These are phyloP conservation scores for Apamea crenata DNA, from an alignment of 2,888 invertebrate species.

Conservation along the genomic window DNA sequence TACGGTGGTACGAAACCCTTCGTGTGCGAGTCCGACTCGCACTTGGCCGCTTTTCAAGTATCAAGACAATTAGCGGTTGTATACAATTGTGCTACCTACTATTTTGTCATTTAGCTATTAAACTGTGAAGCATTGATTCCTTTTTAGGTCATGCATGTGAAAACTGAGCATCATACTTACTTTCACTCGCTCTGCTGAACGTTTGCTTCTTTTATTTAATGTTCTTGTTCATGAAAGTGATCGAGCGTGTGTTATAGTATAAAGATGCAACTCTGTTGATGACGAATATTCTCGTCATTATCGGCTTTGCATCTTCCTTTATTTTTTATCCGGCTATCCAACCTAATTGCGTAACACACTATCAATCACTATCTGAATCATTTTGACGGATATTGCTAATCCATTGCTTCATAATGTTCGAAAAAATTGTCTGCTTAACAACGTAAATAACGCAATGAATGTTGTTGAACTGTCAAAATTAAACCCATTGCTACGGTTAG, in stretches of 20 bases:
- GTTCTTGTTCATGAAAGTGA: neutral
- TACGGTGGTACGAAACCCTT: neutral
- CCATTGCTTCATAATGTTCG: too few relatives aligned
- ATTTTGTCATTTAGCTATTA: constrained; percentile 35
- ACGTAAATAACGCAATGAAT: neutral
- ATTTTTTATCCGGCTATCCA: neutral
- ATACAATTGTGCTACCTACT: constrained; percentile 12
- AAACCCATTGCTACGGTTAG: neutral
- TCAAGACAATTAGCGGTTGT: constrained; percentile 43
- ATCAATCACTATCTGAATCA: too few relatives aligned
- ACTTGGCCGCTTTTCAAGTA: neutral
- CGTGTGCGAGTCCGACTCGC: neutral
- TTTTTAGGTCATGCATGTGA: constrained; percentile 38
- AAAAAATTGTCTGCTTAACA: neutral
- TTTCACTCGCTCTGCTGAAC: constrained; percentile 43
- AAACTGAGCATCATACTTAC: constrained; percentile 23
- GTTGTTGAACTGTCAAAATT: neutral
- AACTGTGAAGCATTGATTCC: constrained; percentile 25
- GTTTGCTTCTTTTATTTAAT: constrained; percentile 7
- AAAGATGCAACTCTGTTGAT: too few relatives aligned
- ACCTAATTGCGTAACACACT: too few relatives aligned
- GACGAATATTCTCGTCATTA: neutral
- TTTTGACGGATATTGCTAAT: too few relatives aligned
- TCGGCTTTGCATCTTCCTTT: neutral
- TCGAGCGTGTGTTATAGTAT: neutral